phyloP scores from a whole-genome alignment of 2,888 invertebrate genomes.

The Toxonevra muliebris region DNA sequence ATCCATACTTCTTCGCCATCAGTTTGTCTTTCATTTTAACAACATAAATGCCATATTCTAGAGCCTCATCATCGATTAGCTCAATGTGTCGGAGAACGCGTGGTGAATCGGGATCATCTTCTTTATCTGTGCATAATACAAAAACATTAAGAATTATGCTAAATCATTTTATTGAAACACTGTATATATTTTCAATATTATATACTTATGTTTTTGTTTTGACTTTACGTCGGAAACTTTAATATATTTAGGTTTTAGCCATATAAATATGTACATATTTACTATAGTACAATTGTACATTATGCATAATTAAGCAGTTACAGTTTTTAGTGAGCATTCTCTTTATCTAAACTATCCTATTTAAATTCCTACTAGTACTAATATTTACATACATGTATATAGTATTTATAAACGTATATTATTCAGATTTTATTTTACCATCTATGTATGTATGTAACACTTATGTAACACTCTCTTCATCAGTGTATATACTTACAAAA shows the following conservation, averaged over 20 bases:
- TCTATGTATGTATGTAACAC: no score
- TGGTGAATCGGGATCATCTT: conserved; percentile 83
- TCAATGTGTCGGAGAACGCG: conserved; percentile 86
- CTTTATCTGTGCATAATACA: conserved; percentile 71
- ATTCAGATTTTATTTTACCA: no score
- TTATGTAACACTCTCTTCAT: not conserved
- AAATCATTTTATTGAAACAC: no score
- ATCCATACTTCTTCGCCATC: conserved; percentile 95
- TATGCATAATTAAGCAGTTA: conserved; percentile 48
- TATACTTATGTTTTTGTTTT: not conserved
- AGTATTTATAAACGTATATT: no score
- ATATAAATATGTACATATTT: not conserved
- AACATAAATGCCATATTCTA: conserved; percentile 90
- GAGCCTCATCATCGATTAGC: conserved; percentile 89
- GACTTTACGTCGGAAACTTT: not conserved
- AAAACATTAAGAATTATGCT: no score
- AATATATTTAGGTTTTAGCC: not conserved
- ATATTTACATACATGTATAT: no score
- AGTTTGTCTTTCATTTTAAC: conserved; percentile 87
- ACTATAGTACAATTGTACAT: not conserved
- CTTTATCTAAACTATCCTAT: not conserved
- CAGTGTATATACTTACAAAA: conserved; percentile 79
- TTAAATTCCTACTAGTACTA: no score
- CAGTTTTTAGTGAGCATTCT: conserved; percentile 57
- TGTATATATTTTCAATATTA: not conserved